Percentiles rank a stretch among this genome's conserved stretches.
Evolutionary conservation across 2,113 vertebrate genomes (phyloP).

Genomic region (Rutilus rutilus): DNA sequence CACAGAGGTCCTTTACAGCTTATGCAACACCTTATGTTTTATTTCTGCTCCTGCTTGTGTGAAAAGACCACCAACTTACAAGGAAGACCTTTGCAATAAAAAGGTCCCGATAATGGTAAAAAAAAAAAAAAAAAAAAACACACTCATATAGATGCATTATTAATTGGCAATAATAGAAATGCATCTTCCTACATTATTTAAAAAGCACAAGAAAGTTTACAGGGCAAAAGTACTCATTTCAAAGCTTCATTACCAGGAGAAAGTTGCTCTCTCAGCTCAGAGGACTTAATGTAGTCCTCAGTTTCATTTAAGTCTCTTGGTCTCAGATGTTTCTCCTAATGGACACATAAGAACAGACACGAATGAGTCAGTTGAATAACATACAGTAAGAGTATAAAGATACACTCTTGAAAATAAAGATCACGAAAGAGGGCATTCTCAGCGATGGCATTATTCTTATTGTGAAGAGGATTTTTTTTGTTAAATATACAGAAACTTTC

Average conservation of each 20-base stretch:
- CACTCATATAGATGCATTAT: background rate
- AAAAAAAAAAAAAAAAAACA: background rate
- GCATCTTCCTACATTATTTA: background rate
- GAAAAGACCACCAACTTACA: slow-evolving; percentile 26
- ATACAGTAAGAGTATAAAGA: background rate
- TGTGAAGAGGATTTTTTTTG: too few relatives aligned
- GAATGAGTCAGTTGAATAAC: background rate
- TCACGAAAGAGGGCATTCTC: too few relatives aligned
- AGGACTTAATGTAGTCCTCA: background rate
- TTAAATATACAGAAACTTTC: too few relatives aligned
- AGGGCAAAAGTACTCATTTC: background rate
- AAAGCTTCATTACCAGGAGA: background rate
- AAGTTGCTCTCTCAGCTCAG: background rate
- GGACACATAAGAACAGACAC: background rate
- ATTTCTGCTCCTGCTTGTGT: background rate
- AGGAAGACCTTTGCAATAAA: slow-evolving; percentile 5
- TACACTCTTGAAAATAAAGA: background rate
- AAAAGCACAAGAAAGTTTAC: background rate
- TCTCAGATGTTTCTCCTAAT: background rate
- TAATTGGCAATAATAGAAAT: background rate
- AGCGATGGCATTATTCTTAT: too few relatives aligned
- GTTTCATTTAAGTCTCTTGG: background rate
- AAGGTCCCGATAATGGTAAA: background rate
- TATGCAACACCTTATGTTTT: background rate
- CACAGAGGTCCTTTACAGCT: slow-evolving; percentile 16